Evolutionary conservation across 2,797 vertebrate genomes (phyloP).

Genomic region (Hoplostethus atlanticus): DNA sequence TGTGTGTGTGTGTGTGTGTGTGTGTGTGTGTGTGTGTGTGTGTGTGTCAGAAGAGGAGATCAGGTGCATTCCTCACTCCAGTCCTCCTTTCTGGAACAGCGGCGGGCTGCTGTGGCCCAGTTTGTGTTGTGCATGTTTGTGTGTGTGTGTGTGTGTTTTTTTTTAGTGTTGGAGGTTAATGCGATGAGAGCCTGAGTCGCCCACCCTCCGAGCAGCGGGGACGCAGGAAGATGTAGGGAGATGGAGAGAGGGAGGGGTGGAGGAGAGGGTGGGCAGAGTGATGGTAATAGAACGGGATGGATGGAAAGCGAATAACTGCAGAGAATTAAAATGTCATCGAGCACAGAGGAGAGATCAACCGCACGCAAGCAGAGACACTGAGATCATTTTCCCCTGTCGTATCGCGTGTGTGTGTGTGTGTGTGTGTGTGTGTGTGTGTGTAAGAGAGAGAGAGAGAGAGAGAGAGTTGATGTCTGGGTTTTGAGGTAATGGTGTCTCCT

Average conservation of each 20-base stretch:
- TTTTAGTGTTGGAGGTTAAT: conserved; percentile 67
- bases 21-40: conserved; percentile 20
- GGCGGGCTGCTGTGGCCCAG: conserved; percentile 58
- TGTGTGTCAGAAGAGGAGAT: conserved; percentile 55
- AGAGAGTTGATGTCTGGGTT: background rate
- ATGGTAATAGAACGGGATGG: conserved; percentile 72
- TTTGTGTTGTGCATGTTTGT: conserved; percentile 35
- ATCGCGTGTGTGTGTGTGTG: conserved; percentile 11
- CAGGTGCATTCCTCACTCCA: conserved; percentile 50
- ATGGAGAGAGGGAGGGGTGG: conserved; percentile 24
- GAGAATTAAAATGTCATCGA: conserved; percentile 82
- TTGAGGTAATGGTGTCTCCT: conserved; percentile 20
- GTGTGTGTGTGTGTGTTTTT: conserved; percentile 52
- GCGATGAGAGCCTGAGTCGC: conserved; percentile 62
- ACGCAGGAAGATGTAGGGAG: conserved; percentile 41
- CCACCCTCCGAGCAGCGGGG: conserved; percentile 49
- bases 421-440: conserved; percentile 19
- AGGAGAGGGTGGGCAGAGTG: conserved; percentile 20
- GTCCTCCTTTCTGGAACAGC: conserved; percentile 32
- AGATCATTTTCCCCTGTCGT: conserved; percentile 52
- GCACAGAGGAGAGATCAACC: conserved; percentile 67
- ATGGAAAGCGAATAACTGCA: conserved; percentile 74
- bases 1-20: background rate
- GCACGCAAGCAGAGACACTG: conserved; percentile 68
- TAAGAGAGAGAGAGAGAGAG: background rate